Evolutionary conservation across 2,797 vertebrate species (phyloP), one percentile per base, ranked within the genome.

Genomic region (Pipistrellus pygmaeus): DNA sequence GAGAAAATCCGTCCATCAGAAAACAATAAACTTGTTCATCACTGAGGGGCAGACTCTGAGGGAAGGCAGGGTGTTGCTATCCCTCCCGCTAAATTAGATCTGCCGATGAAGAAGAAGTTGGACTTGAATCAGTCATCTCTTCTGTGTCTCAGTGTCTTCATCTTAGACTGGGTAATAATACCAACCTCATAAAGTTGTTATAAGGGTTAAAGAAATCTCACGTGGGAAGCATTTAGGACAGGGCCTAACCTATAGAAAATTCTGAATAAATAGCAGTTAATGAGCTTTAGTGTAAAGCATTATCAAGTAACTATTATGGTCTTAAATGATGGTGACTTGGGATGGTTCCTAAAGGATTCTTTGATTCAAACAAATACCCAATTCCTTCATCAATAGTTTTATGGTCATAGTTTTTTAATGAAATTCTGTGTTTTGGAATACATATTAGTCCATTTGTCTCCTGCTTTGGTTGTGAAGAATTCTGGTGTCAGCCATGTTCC

Each of bases 1-100:
- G 87, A 93, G 85, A 92, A 93, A 82, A 71, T 64, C 85, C 83
- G 77, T 77, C 38, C 18, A 48, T 72, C 38, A 44, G 88, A 44
- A 53, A 83, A 69, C 18, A 32, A 55, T 32, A 1, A 81, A 89
- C 44, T 66, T 89, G 14, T 21, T 90, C 21, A 93, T 41, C n/a
- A 55, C 6, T 1, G 5, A n/a, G 44, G 78, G 73, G 71, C 62
- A 83, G 90, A 92, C 21, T 93, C 82, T 55, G 32, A 41, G 48
- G 41, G 60, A 75, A 76, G 75, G 62, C 8, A 12, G 14, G 11
- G 68, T 20, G 5, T 53, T 0, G 1, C n/a, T 41, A 30, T 20
- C 20, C 4, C 32, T 75, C 41, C 35, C 41, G 53, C 48, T 32
- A 23, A 64, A 41, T 60, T 23, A 69, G 76, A 51, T n/a, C 69